These are phyloP conservation scores for Cylas formicarius DNA, from an alignment of 1,140 invertebrate species.

Conservation along the genomic window DNA sequence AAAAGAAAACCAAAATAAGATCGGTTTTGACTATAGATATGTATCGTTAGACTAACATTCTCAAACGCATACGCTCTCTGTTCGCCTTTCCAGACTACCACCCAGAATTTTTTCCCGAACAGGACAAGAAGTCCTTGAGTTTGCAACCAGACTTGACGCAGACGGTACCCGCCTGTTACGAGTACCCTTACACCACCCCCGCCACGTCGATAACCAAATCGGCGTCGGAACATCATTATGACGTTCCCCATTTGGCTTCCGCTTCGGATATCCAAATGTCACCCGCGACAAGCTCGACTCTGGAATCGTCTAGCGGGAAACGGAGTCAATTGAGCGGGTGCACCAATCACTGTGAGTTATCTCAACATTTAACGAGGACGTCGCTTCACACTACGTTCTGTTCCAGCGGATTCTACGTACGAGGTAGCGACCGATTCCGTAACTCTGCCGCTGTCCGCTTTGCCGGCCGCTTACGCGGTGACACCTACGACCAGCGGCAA, in stretches of 20 bases:
- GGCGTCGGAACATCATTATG: conserved; percentile 74
- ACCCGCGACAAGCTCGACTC: conserved; percentile 45
- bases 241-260: conserved; percentile 66
- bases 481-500: conserved; percentile 42
- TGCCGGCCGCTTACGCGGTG: conserved; percentile 47
- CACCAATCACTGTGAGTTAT: conserved; percentile 50
- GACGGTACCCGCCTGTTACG: conserved; percentile 67
- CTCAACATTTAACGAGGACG: not conserved
- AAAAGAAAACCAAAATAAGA: too few relatives aligned
- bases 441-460: conserved; percentile 50
- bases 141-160: conserved; percentile 81
- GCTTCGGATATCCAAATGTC: conserved; percentile 43
- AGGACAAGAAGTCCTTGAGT: conserved; percentile 74
- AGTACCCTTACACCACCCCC: conserved; percentile 64
- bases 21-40: too few relatives aligned
- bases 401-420: conserved; percentile 62
- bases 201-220: conserved; percentile 54
- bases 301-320: conserved; percentile 40
- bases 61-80: too few relatives aligned
- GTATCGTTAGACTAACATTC: too few relatives aligned
- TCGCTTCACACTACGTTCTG: not conserved
- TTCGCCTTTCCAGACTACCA: conserved; percentile 67
- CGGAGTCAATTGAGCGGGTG: conserved; percentile 40
- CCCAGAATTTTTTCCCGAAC: conserved; percentile 78
- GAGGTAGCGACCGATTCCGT: conserved; percentile 60